Evolutionary conservation across 2,888 invertebrate species (phyloP).

Genomic region (Drosophila nigricruria): DNA sequence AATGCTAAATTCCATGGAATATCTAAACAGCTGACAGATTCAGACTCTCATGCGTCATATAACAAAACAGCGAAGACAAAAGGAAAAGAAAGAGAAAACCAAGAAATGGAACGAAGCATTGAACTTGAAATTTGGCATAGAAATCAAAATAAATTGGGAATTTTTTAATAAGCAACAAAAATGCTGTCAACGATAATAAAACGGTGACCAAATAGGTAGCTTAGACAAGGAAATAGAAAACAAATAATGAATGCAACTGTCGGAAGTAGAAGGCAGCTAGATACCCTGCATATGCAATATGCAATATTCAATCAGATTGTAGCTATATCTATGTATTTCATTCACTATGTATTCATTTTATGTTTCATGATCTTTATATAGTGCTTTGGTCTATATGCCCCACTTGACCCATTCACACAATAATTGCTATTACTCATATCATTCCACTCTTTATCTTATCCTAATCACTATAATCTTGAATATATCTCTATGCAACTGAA

Average conservation of each 20-base stretch:
- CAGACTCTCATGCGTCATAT: slow-evolving; percentile 45
- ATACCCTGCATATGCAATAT: slow-evolving; percentile 14
- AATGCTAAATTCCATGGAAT: slow-evolving; percentile 40
- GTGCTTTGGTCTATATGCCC: no score
- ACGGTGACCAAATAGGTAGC: slow-evolving; percentile 9
- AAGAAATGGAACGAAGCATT: slow-evolving; percentile 29
- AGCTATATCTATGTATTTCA: neutral
- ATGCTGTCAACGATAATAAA: slow-evolving; percentile 33
- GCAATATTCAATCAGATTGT: no score
- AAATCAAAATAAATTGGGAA: slow-evolving; percentile 4
- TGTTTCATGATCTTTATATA: no score
- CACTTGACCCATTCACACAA: no score
- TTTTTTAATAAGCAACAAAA: slow-evolving; percentile 11
- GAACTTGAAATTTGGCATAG: slow-evolving; percentile 48
- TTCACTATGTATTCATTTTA: neutral
- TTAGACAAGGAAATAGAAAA: neutral
- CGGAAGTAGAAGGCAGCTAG: neutral
- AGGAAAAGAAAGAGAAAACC: neutral
- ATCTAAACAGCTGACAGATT: slow-evolving; percentile 62
- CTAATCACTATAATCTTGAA: no score
- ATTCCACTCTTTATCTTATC: neutral
- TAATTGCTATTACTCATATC: no score
- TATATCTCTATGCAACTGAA: neutral
- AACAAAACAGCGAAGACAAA: slow-evolving; percentile 7
- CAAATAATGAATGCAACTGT: neutral